Base-by-base conservation (phyloP, 2,113 vertebrate species). In the Pituophis catenifer region DNA sequence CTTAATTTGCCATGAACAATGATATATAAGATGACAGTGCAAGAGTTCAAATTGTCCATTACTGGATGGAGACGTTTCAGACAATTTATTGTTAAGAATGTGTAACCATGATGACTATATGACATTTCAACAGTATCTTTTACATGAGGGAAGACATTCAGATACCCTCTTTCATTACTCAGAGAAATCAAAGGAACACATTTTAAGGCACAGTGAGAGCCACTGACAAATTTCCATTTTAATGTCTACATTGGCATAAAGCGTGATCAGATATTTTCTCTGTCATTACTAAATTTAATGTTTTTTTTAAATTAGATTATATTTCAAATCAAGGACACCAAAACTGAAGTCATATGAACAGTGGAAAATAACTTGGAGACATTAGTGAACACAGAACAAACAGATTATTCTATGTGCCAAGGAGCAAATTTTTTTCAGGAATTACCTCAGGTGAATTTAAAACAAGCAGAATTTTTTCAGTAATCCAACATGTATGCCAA, bases 191-290 rank as follows among this genome's bases (percentile, higher is more conserved):
- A 90, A 90, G 55, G 70, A 86, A 86, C 55, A 62, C 19, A 86
- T 86, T 93, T 53, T 93, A 59, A 93, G 70, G 57, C 75, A 90
- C 26, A 81, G 52, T 62, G 90, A 44, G n/a, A 93, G 48, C 24
- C 24, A 7, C 92, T 90, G 89, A 90, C 75, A 93, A 54, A 62
- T 90, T 90, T 86, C 92, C 92, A 86, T 29, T 55, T 93, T 57
- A 90, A n/a, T 93, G 8, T 62, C 44, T 93, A 12, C 59, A 53
- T 15, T 93, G 89, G 89, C 89, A 86, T 50, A 48, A 87, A 59
- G 9, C 85, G 26, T 26, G 88, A 29, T 58, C 86, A 88, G 91
- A 38, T 92, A 53, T 88, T 91, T 86, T 86, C 9, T 38, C 38
- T 15, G 12, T 86, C 24, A 7, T 86, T 55, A 9, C n/a, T 91